Evolutionary conservation across 2,113 vertebrate species (phyloP), one percentile per base, ranked within the genome.

Genomic region (Bothrops jararaca): DNA sequence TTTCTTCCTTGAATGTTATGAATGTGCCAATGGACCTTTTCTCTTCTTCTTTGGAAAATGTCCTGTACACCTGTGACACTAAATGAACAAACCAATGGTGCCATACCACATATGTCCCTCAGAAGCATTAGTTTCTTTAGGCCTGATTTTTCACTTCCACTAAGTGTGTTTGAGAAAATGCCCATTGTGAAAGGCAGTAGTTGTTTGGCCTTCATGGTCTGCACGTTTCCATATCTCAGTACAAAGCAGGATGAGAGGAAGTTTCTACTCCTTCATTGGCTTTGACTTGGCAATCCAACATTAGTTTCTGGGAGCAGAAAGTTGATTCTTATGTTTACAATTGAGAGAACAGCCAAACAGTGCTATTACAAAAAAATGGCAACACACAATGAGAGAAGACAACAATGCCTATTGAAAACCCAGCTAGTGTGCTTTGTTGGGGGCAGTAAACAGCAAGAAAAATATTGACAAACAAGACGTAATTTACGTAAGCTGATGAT

Each of bases 351-450:
- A 39, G 69, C 69, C 6, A 9, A 80, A 80, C 0, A 80, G 2
- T 80, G 69, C 34, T 80, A 80, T 80, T 34, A 80, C 34, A 39
- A 39, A 39, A 74, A 80, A 80, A 80, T 80, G 5, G 34, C 18
- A 20, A 39, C 34, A 22, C 20, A 39, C 69, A 80, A 20, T 0
- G 5, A 26, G 34, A 0, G 0, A 57, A 0, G 1, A 89, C 89
- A 80, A 85, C 92, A 93, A 90, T 93, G 29, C 88, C 7, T 24
- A 58, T 52, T 86, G 58, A 88, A 88, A 88, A 29, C 12, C 26
- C 20, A 48, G 22, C 2, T 39, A 48, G 11, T n/a, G 23, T 60
- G 18, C 85, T 52, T 92, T 53, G 58, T 53, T 88, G 4, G 24
- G 12, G 48, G 6, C 12, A 87, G 15, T 22, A 52, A 11, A 24